These are phyloP conservation scores for Cantharis rufa DNA, from an alignment of 2,888 invertebrate genomes.

Conservation along the genomic window DNA sequence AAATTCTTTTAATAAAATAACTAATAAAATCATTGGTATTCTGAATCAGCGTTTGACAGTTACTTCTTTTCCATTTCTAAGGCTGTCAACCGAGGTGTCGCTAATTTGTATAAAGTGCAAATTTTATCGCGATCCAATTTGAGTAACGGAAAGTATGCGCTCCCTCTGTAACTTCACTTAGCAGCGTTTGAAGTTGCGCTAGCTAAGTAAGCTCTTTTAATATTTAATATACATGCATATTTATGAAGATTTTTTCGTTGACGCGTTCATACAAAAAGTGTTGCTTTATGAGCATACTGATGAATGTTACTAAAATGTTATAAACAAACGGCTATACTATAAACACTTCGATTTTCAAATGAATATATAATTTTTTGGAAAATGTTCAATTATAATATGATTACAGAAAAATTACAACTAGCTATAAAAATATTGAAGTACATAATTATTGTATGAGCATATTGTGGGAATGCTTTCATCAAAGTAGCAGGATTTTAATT, in stretches of 20 bases:
- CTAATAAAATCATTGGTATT: constrained; percentile 14
- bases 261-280: constrained; percentile 34
- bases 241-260: constrained; percentile 47
- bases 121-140: constrained; percentile 48
- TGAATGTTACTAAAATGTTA: constrained; percentile 25
- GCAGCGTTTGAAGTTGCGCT: constrained; percentile 51
- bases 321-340: constrained; percentile 13
- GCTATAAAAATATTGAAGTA: too few species aligned
- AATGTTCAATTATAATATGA: too few species aligned
- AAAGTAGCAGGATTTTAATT: too few species aligned
- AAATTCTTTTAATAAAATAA: background rate
- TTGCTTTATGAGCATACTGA: constrained; percentile 31
- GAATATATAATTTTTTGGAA: too few species aligned
- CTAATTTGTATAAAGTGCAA: constrained; percentile 50
- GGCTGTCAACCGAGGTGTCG: constrained; percentile 44
- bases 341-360: background rate
- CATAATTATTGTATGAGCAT: too few species aligned
- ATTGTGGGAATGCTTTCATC: too few species aligned
- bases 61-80: constrained; percentile 12
- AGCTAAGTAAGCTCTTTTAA: constrained; percentile 48
- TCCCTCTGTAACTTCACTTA: constrained; percentile 48
- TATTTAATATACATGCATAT: constrained; percentile 54
- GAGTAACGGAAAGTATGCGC: constrained; percentile 36
- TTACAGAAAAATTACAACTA: too few species aligned
- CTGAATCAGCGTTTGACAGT: constrained; percentile 4